Evolutionary conservation across 2,113 vertebrate genomes (phyloP), one percentile per base, ranked within the genome.

Genomic region (Donacobius atricapilla): DNA sequence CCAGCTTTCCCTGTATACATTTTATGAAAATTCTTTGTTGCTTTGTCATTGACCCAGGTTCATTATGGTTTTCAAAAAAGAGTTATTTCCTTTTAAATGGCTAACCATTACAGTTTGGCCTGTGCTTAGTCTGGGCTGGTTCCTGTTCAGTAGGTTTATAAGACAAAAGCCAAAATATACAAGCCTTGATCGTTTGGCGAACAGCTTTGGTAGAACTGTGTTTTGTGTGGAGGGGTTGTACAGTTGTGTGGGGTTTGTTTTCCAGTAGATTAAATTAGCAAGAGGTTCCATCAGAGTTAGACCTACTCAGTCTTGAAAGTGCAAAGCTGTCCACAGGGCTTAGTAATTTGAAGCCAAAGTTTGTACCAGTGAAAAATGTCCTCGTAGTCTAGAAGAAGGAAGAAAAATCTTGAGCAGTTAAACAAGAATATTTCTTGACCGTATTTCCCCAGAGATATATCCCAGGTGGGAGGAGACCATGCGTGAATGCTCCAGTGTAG

Each of bases 141-240:
- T 97, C 83, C 89, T 93, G 53, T 91, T 91, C 68, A 42, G 86
- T 91, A 57, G 58, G n/a, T 93, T 96, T 93, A 31, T 42, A 66
- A 35, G 93, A 61, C 25, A 86, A 88, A 96, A 91, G 82, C 93
- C 90, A 93, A 93, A 96, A 90, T 73, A 94, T 4, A 72, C 66
- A 90, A 91, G 54, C 45, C 44, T 87, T 64, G 61, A 91, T 96
- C 65, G 9, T 81, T 84, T 91, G 76, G 77, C 77, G 71, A 87
- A 85, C 45, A 73, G 54, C 50, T 96, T 82, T 87, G 61, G 73
- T 85, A 66, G 54, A 93, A n/a, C 15, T 16, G 4, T 61, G 30
- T 69, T 93, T 83, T 57, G 50, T 69, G 37, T 79, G 58, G 44
- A 72, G 87, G 66, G 31, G 23, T 68, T 75, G 66, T 85, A 33